Percentiles rank a stretch among this genome's conserved stretches.
Evolutionary conservation across 2,888 invertebrate genomes (phyloP).

Genomic region (Gymnoscelis rufifasciata): DNA sequence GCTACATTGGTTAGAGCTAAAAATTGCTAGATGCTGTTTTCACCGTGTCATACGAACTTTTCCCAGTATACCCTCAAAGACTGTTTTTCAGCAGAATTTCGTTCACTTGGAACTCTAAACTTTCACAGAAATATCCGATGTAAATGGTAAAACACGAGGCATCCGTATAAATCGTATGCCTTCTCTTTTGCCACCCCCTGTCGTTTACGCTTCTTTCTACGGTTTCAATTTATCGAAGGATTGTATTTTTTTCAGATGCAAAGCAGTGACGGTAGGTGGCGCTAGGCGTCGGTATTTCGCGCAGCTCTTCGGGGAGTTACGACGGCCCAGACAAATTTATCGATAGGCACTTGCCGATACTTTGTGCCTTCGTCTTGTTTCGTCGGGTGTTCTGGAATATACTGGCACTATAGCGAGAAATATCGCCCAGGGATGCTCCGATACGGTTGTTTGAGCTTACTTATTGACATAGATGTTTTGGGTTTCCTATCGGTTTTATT

Average conservation of each 20-base stretch:
- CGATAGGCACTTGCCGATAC: conserved; percentile 55
- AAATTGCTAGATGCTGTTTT: no score
- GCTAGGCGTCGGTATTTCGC: background rate
- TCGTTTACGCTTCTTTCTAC: conserved; percentile 59
- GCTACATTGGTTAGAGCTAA: no score
- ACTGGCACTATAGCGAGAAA: conserved; percentile 13
- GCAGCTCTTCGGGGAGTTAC: conserved; percentile 47
- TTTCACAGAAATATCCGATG: background rate
- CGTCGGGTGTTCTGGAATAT: conserved; percentile 3
- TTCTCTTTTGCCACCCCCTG: conserved; percentile 48
- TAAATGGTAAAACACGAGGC: conserved; percentile 2
- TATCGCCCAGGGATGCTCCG: conserved; percentile 22
- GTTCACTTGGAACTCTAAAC: background rate
- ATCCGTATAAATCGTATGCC: conserved; percentile 10
- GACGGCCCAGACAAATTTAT: conserved; percentile 60
- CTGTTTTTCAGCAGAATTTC: background rate
- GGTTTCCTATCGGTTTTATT: background rate
- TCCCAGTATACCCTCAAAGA: background rate
- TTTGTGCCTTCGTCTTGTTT: conserved; percentile 31
- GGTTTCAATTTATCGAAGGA: conserved; percentile 58
- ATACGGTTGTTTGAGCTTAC: conserved; percentile 14
- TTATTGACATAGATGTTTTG: conserved; percentile 12
- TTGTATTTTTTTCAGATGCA: conserved; percentile 63
- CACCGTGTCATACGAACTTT: no score
- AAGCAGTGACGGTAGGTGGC: conserved; percentile 40